Evolutionary conservation across 2,113 vertebrate genomes (phyloP).

Genomic region (Oncorhynchus masou): DNA sequence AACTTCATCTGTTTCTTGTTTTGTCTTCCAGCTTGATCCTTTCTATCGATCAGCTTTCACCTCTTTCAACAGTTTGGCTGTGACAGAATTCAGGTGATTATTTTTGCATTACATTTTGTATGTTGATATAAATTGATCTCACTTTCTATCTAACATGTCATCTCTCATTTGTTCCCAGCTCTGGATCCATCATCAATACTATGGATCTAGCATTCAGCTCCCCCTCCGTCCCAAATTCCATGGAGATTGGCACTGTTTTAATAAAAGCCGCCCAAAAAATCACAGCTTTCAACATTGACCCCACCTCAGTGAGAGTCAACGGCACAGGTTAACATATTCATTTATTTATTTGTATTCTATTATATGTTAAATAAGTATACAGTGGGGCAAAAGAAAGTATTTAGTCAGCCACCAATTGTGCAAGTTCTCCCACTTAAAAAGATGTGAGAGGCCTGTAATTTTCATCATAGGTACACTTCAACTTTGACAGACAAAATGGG

Average conservation of each 20-base stretch:
- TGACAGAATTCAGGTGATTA: slow-evolving; percentile 38
- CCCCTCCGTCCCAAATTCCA: slow-evolving; percentile 17
- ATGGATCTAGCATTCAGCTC: background rate
- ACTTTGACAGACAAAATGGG: too few relatives aligned
- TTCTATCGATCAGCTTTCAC: background rate
- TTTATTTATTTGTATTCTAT: too few relatives aligned
- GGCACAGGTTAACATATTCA: slow-evolving; percentile 27
- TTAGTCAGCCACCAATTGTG: too few relatives aligned
- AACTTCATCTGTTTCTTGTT: background rate
- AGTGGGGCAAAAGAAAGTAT: too few relatives aligned
- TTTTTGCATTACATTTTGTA: background rate
- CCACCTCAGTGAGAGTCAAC: slow-evolving; percentile 26
- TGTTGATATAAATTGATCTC: background rate
- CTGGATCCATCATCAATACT: slow-evolving; percentile 38
- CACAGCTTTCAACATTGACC: slow-evolving; percentile 38
- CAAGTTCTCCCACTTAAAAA: too few relatives aligned
- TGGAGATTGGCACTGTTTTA: slow-evolving; percentile 20
- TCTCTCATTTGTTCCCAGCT: slow-evolving; percentile 20
- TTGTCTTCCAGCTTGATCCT: slow-evolving; percentile 36
- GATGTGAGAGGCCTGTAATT: too few relatives aligned
- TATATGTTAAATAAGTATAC: too few relatives aligned
- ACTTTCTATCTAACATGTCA: background rate
- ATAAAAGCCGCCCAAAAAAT: slow-evolving; percentile 18
- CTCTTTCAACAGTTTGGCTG: too few relatives aligned
- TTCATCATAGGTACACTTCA: too few relatives aligned